Evolutionary conservation across 2,113 vertebrate species (phyloP).

Genomic region (Vulpes ferrilata): DNA sequence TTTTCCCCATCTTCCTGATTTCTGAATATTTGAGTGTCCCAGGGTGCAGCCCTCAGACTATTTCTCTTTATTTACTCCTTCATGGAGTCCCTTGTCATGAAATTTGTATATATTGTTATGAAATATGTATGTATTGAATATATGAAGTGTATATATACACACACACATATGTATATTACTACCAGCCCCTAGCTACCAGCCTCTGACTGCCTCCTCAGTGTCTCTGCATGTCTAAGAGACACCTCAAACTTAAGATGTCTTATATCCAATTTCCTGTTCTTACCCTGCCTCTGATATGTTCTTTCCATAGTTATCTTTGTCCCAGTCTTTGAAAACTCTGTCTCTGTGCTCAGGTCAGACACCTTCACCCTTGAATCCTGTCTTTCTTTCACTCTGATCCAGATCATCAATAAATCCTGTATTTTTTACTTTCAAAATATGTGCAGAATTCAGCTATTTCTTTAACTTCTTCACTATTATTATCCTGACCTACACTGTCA

Average conservation of each 20-base stretch:
- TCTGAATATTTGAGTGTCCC: neutral
- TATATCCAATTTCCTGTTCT: neutral
- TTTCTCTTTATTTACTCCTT: constrained; percentile 3
- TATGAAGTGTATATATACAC: too few relatives aligned
- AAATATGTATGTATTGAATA: too few relatives aligned
- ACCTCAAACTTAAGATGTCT: neutral
- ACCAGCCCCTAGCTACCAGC: neutral
- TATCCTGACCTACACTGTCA: neutral
- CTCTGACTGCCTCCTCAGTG: neutral
- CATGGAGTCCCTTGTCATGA: neutral
- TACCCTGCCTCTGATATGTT: neutral
- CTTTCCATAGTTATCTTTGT: neutral
- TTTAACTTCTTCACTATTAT: neutral
- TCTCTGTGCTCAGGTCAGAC: neutral
- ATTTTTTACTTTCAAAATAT: neutral
- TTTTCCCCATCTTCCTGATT: constrained; percentile 9
- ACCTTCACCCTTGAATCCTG: neutral
- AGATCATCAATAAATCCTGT: neutral
- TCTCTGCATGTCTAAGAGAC: neutral
- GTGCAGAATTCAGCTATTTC: neutral
- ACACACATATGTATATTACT: neutral
- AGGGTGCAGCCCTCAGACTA: neutral
- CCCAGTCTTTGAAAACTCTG: neutral
- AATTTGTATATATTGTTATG: neutral
- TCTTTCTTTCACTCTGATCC: neutral